Percentiles rank a stretch among this genome's conserved stretches.
phyloP scores from a whole-genome alignment of 2,797 vertebrate genomes.

The Eleutherodactylus coqui region DNA sequence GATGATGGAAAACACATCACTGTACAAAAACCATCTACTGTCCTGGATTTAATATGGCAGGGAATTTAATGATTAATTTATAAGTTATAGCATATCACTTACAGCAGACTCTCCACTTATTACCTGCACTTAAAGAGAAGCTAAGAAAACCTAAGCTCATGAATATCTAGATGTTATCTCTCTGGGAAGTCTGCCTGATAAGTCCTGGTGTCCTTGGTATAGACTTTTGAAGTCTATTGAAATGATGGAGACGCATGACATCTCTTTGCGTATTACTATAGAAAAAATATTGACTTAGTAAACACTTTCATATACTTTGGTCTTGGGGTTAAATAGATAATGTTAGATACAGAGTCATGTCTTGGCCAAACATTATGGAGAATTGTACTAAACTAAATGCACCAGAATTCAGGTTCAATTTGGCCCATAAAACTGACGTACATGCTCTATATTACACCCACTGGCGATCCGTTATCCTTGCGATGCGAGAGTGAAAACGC shows the following conservation, averaged over 20 bases:
- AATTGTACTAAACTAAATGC: too few species aligned
- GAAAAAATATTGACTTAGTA: constrained; percentile 67
- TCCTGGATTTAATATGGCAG: background rate
- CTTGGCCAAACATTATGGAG: background rate
- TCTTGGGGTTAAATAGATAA: background rate
- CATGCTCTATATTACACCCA: too few species aligned
- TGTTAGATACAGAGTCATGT: too few species aligned
- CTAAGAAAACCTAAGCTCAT: constrained; percentile 18
- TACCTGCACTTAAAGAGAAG: constrained; percentile 31
- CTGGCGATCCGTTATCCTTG: too few species aligned
- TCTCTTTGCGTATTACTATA: constrained; percentile 67
- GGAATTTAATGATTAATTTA: background rate
- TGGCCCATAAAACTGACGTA: too few species aligned
- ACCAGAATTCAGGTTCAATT: too few species aligned
- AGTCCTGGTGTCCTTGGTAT: constrained; percentile 32
- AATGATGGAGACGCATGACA: constrained; percentile 23
- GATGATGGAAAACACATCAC: background rate
- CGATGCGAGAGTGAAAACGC: too few species aligned
- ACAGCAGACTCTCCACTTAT: constrained; percentile 17
- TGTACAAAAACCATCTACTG: background rate
- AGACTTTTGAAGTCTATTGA: constrained; percentile 38
- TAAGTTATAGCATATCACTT: background rate
- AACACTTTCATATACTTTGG: constrained; percentile 27
- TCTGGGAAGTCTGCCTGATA: constrained; percentile 34
- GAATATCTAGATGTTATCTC: constrained; percentile 47